phyloP scores from a whole-genome alignment of 2,113 vertebrate species.

The Xiphorhynchus elegans region DNA sequence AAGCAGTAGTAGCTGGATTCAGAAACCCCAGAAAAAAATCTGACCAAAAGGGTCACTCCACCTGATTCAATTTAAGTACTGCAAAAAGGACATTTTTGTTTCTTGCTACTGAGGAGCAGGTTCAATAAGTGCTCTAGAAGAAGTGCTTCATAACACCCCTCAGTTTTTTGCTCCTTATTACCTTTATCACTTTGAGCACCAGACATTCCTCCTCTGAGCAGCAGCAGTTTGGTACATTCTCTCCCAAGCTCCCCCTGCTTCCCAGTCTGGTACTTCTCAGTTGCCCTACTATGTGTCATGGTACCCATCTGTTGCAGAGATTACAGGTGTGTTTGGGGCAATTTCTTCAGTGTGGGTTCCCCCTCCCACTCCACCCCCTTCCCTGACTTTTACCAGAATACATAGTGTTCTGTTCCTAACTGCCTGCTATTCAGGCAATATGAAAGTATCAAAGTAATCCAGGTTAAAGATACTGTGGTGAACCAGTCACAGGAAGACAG shows the following conservation, averaged over 20 bases:
- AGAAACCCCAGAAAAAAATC: neutral
- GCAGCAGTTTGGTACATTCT: neutral
- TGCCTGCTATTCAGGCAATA: neutral
- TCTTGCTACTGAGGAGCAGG: neutral
- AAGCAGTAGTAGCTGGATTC: neutral
- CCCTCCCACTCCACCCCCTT: rapidly evolving
- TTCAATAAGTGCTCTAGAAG: neutral
- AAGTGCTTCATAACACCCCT: neutral
- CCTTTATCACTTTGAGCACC: neutral
- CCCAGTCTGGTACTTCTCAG: neutral
- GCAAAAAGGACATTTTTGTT: neutral
- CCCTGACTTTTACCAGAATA: neutral
- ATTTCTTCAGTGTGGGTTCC: neutral
- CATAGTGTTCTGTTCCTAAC: neutral
- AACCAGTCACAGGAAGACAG: neutral
- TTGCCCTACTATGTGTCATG: neutral
- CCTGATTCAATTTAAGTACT: neutral
- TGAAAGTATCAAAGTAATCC: neutral
- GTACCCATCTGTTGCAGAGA: neutral
- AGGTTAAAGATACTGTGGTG: neutral
- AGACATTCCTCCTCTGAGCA: neutral
- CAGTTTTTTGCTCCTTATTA: neutral
- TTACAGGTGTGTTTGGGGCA: rapidly evolving
- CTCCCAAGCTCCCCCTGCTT: neutral
- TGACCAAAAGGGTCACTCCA: neutral